phyloP scores from a whole-genome alignment of 2,888 invertebrate genomes.

The Dicycla oo region DNA sequence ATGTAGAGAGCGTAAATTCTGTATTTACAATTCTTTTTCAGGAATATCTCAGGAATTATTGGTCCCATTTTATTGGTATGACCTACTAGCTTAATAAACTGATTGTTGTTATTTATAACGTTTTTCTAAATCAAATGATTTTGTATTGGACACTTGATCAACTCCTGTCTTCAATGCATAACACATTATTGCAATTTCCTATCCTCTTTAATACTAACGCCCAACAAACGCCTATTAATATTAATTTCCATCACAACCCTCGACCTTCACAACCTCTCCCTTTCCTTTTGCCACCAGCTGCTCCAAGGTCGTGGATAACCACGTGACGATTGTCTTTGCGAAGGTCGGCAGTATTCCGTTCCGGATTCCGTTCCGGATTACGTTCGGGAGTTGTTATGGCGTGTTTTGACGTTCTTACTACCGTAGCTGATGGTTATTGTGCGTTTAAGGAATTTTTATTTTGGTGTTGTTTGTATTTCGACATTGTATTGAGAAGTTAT shows the following conservation, averaged over 20 bases:
- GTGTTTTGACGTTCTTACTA: conserved; percentile 11
- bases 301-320: conserved; percentile 32
- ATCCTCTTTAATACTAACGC: conserved; percentile 3
- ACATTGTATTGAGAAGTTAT: not conserved
- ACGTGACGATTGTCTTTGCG: conserved; percentile 40
- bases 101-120: not conserved
- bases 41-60: too few relatives aligned
- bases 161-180: not conserved
- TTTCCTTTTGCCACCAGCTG: conserved; percentile 23
- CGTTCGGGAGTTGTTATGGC: conserved; percentile 2
- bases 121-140: not conserved
- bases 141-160: not conserved
- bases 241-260: conserved; percentile 23
- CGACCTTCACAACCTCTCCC: conserved; percentile 29
- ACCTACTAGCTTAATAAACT: not conserved
- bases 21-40: not conserved
- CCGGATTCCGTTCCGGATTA: conserved; percentile 22
- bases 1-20: not conserved
- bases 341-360: conserved; percentile 35
- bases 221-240: conserved; percentile 31
- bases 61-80: too few relatives aligned
- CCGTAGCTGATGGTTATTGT: conserved; percentile 4
- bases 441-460: not conserved
- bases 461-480: not conserved
- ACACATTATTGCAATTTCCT: conserved; percentile 2